Base-by-base conservation (phyloP, 1,140 invertebrate species). In the Stratiolaelaps scimitus region DNA sequence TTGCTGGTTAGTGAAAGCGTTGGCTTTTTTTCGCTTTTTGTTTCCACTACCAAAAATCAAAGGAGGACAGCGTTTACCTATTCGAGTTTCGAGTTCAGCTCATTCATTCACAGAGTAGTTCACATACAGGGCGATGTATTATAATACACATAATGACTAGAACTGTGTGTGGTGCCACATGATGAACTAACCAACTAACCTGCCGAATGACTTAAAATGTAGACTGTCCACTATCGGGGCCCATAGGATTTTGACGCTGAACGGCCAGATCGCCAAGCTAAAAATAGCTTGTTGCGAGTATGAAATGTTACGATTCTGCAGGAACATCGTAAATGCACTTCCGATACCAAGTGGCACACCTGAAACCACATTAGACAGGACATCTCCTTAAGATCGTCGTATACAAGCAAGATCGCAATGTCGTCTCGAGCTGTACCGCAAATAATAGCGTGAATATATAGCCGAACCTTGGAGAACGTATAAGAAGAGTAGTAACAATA, bases 231-330 rank as follows among this genome's bases (percentile, higher is more conserved):
- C 92, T 71, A 98, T 82, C 1, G 95, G 95, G 2, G 95, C 96
- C 96, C 95, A 99, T 47, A 99, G 73, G 29, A 98, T 76, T 78
- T 99, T 99, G 19, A 98, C 78, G 75, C 89, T 92, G 74, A 97
- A 99, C 1, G 96, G 96, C 95, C 95, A 99, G 71, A 85, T 85
- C 0, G 92, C 92, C 74, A 98, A 93, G 78, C 92, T 96, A 75
- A 98, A 99, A 74, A 94, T 83, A n/a, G 95, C 95, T 84, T 98
- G 83, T 45, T 94, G 84, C 70, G 85, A 86, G 74, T 95, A 96
- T 48, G 85, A 89, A 64, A 92, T 85, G 67, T 88, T 84, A 70
- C 85, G 81, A 75, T 92, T 92, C 74, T 92, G 89, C 53, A 99
- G 78, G 47, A 98, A 80, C 85, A 98, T 92, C 2, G 95, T 95